Evolutionary conservation across 2,888 invertebrate species (phyloP).

Genomic region (Globia sparganii): DNA sequence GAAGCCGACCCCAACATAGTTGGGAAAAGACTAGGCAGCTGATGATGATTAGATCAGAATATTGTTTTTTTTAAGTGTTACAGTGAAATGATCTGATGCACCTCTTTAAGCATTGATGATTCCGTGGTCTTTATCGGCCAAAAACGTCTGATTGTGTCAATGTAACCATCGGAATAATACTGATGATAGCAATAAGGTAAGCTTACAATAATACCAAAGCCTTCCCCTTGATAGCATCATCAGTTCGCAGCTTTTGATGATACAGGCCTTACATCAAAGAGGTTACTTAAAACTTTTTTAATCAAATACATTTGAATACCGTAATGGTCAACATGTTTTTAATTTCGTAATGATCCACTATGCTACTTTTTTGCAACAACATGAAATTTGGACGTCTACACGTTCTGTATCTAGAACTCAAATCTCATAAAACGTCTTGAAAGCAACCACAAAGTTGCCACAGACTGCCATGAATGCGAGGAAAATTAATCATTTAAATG

Average conservation of each 20-base stretch:
- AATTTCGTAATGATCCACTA: not conserved
- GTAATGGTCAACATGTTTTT: not conserved
- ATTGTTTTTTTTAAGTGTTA: not conserved
- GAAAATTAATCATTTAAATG: slow-evolving; percentile 40
- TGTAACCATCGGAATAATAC: not conserved
- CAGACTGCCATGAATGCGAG: not conserved
- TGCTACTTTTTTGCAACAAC: not conserved
- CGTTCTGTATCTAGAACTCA: not conserved
- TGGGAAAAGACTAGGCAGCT: too few relatives aligned
- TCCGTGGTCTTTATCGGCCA: not conserved
- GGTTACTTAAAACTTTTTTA: not conserved
- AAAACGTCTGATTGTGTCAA: too few relatives aligned
- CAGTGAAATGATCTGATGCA: not conserved
- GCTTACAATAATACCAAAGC: not conserved
- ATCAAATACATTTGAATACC: not conserved
- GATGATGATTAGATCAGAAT: not conserved
- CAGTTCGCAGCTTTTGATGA: not conserved
- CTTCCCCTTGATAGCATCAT: not conserved
- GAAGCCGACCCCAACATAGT: too few relatives aligned
- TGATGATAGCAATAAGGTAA: not conserved
- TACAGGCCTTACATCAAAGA: not conserved
- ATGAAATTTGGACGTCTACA: not conserved
- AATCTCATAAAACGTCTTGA: slow-evolving; percentile 29
- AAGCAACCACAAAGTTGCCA: slow-evolving; percentile 35
- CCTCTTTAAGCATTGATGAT: not conserved